These are phyloP conservation scores for Conus betulinus DNA, from an alignment of 1,140 invertebrate species.

Conservation along the genomic window DNA sequence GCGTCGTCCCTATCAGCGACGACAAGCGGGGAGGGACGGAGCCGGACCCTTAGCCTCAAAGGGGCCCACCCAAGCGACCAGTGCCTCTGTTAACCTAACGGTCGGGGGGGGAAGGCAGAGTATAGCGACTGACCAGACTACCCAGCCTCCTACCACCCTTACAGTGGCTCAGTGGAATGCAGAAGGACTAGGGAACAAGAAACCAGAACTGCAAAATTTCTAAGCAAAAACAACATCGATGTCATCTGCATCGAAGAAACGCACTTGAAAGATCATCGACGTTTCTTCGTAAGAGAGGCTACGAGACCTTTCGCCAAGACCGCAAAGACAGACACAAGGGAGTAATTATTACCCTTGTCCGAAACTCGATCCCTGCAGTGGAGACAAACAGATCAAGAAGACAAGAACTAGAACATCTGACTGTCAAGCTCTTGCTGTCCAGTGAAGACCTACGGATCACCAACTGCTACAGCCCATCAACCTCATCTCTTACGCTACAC, in stretches of 20 bases:
- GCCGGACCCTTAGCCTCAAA: constrained; percentile 7
- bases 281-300: constrained; percentile 35
- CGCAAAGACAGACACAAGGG: constrained; percentile 35
- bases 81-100: background rate
- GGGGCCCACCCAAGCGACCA: background rate
- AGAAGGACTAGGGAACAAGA: constrained; percentile 42
- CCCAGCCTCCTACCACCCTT: constrained; percentile 27
- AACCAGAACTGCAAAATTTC: constrained; percentile 28
- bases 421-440: background rate
- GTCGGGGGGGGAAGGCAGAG: background rate
- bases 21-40: constrained; percentile 12
- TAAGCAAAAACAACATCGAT: constrained; percentile 41
- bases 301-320: background rate
- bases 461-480: constrained; percentile 39
- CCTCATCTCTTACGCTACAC: constrained; percentile 9
- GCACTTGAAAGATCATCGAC: constrained; percentile 28
- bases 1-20: constrained; percentile 9
- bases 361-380: constrained; percentile 2
- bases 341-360: constrained; percentile 36
- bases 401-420: constrained; percentile 29
- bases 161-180: constrained; percentile 38
- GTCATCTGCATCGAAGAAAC: constrained; percentile 43
- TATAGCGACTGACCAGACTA: constrained; percentile 20
- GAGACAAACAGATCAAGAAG: constrained; percentile 24
- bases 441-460: background rate